phyloP scores from a whole-genome alignment of 2,113 vertebrate species.

The Lepus americanus region DNA sequence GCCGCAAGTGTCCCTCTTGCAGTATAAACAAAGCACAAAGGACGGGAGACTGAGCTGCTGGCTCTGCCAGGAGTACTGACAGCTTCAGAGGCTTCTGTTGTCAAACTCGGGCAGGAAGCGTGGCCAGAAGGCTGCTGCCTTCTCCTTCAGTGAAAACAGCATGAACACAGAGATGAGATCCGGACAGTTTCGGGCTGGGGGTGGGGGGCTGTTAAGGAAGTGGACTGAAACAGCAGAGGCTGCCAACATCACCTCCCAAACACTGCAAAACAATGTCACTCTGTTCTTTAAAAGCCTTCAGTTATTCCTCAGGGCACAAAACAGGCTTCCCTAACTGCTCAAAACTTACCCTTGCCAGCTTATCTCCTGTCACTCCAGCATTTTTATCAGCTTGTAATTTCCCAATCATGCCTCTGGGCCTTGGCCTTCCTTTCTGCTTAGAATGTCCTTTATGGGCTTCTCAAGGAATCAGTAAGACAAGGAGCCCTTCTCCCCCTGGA shows the following conservation, averaged over 20 bases:
- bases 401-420: background rate
- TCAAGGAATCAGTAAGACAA: background rate
- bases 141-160: background rate
- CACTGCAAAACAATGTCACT: background rate
- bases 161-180: background rate
- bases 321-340: background rate
- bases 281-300: constrained; percentile 18
- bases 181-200: background rate
- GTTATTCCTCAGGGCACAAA: background rate
- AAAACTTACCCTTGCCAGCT: background rate
- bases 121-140: background rate
- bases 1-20: background rate
- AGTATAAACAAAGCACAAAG: background rate
- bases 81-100: background rate
- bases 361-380: background rate
- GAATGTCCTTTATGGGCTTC: background rate
- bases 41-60: background rate
- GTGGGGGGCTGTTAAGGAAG: background rate
- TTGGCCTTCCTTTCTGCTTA: background rate
- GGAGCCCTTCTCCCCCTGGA: background rate
- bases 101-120: background rate
- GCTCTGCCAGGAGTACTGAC: background rate
- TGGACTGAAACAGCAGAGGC: background rate
- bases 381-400: background rate
- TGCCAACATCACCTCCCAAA: background rate